A percentile compares a stretch with the other conserved stretches of the same genome.
Evolutionary conservation across 2,113 vertebrate genomes (phyloP).

Genomic region (Stigmatopora argus): DNA sequence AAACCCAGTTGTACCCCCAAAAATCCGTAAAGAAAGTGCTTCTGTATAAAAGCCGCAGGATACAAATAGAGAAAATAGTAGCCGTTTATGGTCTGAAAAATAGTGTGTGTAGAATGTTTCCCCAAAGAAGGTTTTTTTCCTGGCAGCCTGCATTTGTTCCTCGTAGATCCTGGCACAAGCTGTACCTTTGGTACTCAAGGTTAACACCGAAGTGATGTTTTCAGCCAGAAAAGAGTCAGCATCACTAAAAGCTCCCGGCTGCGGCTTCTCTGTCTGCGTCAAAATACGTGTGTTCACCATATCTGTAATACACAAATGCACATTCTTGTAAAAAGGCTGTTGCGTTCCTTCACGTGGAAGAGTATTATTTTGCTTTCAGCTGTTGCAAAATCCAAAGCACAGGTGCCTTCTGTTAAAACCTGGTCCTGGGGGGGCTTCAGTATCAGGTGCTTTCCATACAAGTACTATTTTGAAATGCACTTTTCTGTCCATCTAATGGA

Average conservation of each 20-base stretch:
- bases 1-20: too few relatives aligned
- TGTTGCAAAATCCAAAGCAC: conserved; percentile 22
- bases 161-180: conserved; percentile 49
- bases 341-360: conserved; percentile 32
- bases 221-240: conserved; percentile 37
- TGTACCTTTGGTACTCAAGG: conserved; percentile 60
- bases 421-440: neutral
- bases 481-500: too few relatives aligned
- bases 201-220: conserved; percentile 62
- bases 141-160: conserved; percentile 52
- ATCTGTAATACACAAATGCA: conserved; percentile 19
- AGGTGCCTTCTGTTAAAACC: conserved; percentile 9
- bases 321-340: conserved; percentile 32
- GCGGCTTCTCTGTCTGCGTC: conserved; percentile 21
- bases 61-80: too few relatives aligned
- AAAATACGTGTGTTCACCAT: conserved; percentile 1
- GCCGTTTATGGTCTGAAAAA: too few relatives aligned
- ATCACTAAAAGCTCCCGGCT: conserved; percentile 50
- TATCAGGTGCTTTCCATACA: neutral
- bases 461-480: neutral
- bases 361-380: conserved; percentile 32
- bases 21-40: too few relatives aligned
- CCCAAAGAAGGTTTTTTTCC: conserved; percentile 55
- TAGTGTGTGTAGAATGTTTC: neutral
- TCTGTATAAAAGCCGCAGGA: too few relatives aligned